Evolutionary conservation across 1,140 invertebrate species (phyloP).

Genomic region (Drosophila punjabiensis): DNA sequence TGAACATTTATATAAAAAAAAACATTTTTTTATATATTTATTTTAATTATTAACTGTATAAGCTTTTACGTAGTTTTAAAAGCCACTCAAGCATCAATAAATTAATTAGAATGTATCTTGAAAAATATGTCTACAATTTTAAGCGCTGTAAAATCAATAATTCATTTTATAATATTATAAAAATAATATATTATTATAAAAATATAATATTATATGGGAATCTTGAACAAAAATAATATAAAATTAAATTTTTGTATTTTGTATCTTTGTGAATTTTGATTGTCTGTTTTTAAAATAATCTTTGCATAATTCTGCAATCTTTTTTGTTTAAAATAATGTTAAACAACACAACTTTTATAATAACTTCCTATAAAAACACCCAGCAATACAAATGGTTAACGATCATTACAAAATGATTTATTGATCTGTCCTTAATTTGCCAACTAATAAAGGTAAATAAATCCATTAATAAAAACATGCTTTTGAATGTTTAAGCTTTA

Average conservation of each 20-base stretch:
- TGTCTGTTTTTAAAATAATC: neutral
- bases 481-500: neutral
- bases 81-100: too few species aligned
- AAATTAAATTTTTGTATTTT: too few species aligned
- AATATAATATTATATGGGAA: too few species aligned
- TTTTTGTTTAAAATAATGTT: neutral
- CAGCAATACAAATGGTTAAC: neutral
- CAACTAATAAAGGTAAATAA: neutral
- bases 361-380: neutral
- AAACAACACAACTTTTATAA: neutral
- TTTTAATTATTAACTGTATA: neutral
- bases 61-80: neutral
- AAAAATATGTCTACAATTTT: neutral
- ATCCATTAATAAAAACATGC: neutral
- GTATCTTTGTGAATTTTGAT: too few species aligned
- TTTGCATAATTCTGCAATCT: neutral
- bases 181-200: too few species aligned
- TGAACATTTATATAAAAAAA: too few species aligned
- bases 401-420: constrained; percentile 22
- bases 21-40: too few species aligned
- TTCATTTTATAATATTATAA: neutral
- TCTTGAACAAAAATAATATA: too few species aligned
- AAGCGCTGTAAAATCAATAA: neutral
- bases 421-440: constrained; percentile 18
- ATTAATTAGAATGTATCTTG: neutral